Evolutionary conservation across 2,888 invertebrate genomes (phyloP), one percentile per base, ranked within the genome.

Genomic region (Synanthedon formicaeformis): DNA sequence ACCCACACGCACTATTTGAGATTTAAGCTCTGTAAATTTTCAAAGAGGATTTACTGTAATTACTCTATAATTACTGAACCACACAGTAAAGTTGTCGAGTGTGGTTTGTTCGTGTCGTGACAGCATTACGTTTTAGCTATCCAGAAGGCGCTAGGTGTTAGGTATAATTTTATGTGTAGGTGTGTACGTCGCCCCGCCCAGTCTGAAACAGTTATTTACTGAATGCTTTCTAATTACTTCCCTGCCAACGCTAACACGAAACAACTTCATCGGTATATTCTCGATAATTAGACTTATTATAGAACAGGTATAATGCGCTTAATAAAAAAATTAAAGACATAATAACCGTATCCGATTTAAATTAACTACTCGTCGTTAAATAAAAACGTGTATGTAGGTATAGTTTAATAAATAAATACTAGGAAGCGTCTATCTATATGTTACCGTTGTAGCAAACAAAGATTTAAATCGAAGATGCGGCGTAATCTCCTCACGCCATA

Each of bases 211-310:
- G 64, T 63, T 73, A 69, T 76, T 75, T 73, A 72, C 67, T 58
- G 61, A 63, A 67, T 60, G 64, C 66, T 67, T 66, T 75, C 66
- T 81, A 79, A 82, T 81, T 81, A 82, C 75, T 76, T 73, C 65
- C 67, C 71, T 59, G 57, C 60, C 60, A 69, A 65, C 63, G 63
- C 68, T 69, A 73, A 75, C 75, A 75, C 70, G 70, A 67, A 66
- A 73, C 62, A 66, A 73, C 62, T 73, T 66, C 62, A 72, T 71
- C 59, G 64, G 51, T 51, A 48, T 52, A 48, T 14, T 18, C 48
- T n/a, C 23, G 23, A 18, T 49, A 45, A 45, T 45, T 45, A 13
- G 14, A 14, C 34, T 34, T 6, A 34, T 10, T 34, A 34, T 34
- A 34, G 10, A 34, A 5, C 1, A 23, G 5, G 34, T 34, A 34